Evolutionary conservation across 2,888 invertebrate genomes (phyloP).

Genomic region (Adineta ricciae): DNA sequence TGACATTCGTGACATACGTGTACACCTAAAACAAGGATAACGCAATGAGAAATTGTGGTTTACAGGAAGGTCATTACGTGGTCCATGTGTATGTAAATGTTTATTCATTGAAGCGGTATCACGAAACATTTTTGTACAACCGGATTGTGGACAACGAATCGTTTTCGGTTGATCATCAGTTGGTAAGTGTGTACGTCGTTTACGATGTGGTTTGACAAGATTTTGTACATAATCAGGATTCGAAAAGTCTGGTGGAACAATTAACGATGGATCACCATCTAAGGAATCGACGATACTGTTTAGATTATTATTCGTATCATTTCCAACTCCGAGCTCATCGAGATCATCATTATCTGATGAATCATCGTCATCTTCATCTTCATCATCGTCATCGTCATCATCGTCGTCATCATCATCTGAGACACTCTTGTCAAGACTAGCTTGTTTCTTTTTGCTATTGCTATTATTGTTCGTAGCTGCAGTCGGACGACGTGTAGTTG

Average conservation of each 20-base stretch:
- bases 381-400: neutral
- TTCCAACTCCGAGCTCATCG: neutral
- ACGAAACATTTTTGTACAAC: constrained; percentile 88
- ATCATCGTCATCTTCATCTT: neutral
- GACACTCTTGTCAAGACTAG: neutral
- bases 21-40: constrained; percentile 52
- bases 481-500: neutral
- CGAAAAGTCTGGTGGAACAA: constrained; percentile 3
- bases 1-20: constrained; percentile 95
- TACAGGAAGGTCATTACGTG: constrained; percentile 52
- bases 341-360: neutral
- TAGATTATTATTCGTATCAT: constrained; percentile 12
- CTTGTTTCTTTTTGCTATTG: neutral
- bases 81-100: constrained; percentile 90
- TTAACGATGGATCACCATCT: neutral
- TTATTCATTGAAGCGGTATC: constrained; percentile 94
- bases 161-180: constrained; percentile 14
- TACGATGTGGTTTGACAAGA: constrained; percentile 14
- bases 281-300: neutral
- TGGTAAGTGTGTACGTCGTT: constrained; percentile 13
- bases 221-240: constrained; percentile 18
- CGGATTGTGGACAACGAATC: constrained; percentile 45
- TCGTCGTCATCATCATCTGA: neutral
- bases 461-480: neutral
- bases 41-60: neutral